Evolutionary conservation across 1,140 invertebrate species (phyloP).

Genomic region (Anoplolepis gracilipes): DNA sequence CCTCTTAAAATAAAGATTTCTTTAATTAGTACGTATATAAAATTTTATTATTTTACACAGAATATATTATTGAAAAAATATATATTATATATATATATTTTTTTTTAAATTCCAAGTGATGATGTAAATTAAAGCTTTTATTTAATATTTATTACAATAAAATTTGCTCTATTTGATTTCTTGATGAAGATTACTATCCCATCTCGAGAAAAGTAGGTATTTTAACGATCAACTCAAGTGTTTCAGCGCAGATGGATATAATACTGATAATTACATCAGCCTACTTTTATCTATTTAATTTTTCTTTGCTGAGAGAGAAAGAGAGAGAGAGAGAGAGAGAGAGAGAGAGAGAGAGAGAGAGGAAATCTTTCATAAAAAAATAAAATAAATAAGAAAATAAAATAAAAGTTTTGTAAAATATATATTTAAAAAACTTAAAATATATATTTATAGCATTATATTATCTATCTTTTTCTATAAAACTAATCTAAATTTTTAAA

Average conservation of each 20-base stretch:
- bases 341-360: no score
- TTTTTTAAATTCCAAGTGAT: background rate
- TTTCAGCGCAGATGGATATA: background rate
- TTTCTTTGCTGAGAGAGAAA: background rate
- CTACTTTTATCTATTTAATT: constrained; percentile 8
- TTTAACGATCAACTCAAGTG: background rate
- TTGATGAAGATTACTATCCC: background rate
- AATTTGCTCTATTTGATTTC: background rate
- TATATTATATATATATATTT: background rate
- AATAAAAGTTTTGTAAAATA: background rate
- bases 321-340: no score
- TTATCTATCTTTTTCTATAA: no score
- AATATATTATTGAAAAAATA: background rate
- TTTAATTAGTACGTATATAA: background rate
- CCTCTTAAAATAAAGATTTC: background rate
- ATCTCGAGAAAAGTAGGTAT: background rate
- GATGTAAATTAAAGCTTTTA: background rate
- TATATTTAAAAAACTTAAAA: no score
- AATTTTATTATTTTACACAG: background rate
- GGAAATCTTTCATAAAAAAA: no score
- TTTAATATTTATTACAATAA: background rate
- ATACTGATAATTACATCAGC: background rate
- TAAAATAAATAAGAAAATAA: background rate
- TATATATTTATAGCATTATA: no score
- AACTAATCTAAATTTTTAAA: no score